These are phyloP conservation scores for Atlantisia rogersi DNA, from an alignment of 2,113 vertebrate genomes.

Conservation along the genomic window DNA sequence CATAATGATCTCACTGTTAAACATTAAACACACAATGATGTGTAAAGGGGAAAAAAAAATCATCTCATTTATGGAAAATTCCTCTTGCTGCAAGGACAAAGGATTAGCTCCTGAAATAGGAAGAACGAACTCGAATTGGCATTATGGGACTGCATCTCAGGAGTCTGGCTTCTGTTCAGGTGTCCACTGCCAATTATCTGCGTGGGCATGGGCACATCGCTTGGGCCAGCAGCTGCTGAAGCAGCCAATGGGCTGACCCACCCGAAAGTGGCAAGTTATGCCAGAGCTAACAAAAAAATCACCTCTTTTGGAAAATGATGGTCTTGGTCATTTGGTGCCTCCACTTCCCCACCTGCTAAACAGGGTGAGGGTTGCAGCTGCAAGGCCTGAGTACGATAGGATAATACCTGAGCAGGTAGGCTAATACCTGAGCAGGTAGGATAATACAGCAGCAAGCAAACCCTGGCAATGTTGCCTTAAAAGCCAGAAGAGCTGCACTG, in stretches of 20 bases:
- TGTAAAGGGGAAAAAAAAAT: not conserved
- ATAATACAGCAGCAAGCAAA: not conserved
- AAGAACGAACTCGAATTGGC: not conserved
- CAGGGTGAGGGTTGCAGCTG: not conserved
- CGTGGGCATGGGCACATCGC: not conserved
- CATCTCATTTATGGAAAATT: constrained; percentile 23
- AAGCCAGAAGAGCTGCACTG: not conserved
- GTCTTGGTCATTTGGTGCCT: not conserved
- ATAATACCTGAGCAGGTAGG: not conserved
- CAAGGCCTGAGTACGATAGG: not conserved
- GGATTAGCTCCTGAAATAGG: not conserved
- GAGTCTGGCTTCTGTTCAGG: not conserved
- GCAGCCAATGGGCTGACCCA: not conserved
- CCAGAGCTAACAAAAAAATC: not conserved
- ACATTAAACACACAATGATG: constrained; percentile 37
- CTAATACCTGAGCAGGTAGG: not conserved
- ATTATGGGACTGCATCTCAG: not conserved
- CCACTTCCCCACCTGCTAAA: not conserved
- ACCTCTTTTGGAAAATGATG: not conserved
- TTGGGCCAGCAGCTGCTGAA: not conserved
- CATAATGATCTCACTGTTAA: constrained; percentile 49
- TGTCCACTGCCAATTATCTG: not conserved
- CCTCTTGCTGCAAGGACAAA: constrained; percentile 21
- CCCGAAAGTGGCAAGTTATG: not conserved
- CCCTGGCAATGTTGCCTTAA: not conserved